Evolutionary conservation across 2,888 invertebrate genomes (phyloP).

Genomic region (Pyralis farinalis): DNA sequence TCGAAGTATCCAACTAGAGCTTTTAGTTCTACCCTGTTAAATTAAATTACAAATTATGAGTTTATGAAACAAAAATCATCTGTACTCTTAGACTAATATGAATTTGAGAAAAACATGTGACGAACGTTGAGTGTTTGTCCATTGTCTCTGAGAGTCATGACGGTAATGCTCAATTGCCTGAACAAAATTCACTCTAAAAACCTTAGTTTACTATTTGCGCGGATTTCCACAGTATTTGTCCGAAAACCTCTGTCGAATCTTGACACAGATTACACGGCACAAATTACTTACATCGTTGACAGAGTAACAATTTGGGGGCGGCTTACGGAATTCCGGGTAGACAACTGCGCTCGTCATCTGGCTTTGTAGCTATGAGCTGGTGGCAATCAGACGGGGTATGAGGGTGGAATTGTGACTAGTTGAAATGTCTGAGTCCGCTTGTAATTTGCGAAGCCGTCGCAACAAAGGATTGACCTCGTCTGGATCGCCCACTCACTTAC

Average conservation of each 20-base stretch:
- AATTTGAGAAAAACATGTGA: neutral
- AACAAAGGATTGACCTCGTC: constrained; percentile 52
- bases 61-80: constrained; percentile 16
- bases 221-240: neutral
- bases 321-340: constrained; percentile 53
- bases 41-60: neutral
- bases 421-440: constrained; percentile 56
- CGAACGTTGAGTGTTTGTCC: too few relatives aligned
- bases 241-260: constrained; percentile 8
- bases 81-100: constrained; percentile 21
- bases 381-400: constrained; percentile 48
- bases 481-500: constrained; percentile 28
- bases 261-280: constrained; percentile 30
- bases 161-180: constrained; percentile 1
- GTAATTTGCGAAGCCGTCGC: constrained; percentile 56
- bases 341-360: constrained; percentile 54
- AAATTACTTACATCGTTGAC: constrained; percentile 56
- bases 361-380: constrained; percentile 46
- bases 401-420: constrained; percentile 40
- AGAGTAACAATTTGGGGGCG: constrained; percentile 42
- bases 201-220: neutral
- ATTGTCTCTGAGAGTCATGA: neutral
- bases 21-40: too few relatives aligned
- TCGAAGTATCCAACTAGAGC: constrained; percentile 2
- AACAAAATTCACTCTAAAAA: neutral